Percentiles rank a stretch among this genome's conserved stretches.
Conservation (phyloP, 2,797 vertebrate genomes). For the Mormyrus proboscirostris region DNA sequence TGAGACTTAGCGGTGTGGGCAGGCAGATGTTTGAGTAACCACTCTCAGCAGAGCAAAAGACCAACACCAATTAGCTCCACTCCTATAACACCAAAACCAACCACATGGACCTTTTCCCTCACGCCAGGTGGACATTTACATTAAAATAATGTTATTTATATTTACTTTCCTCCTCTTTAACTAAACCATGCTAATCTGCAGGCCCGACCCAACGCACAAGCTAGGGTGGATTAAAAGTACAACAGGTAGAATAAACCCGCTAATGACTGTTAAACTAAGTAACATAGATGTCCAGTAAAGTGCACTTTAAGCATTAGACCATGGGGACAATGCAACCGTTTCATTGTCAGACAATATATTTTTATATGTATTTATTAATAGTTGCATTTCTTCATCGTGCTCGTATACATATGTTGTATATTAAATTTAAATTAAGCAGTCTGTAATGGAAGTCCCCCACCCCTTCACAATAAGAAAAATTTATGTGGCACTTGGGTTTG, state of each 20-base stretch:
- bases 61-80: not conserved
- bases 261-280: not conserved
- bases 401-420: not conserved
- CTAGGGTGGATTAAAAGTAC: not conserved
- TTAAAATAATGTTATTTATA: not conserved
- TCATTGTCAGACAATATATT: too few species aligned
- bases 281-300: not conserved
- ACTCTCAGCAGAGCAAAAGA: not conserved
- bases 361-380: not conserved
- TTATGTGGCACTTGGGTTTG: not conserved
- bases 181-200: not conserved
- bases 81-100: not conserved
- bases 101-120: not conserved
- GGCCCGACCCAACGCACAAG: not conserved
- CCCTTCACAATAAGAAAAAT: not conserved
- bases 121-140: not conserved
- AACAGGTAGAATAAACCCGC: not conserved
- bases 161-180: not conserved
- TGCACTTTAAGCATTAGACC: not conserved
- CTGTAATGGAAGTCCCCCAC: not conserved
- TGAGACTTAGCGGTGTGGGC: not conserved
- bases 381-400: not conserved
- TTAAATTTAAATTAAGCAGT: not conserved
- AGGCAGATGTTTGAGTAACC: not conserved
- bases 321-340: not conserved